phyloP scores from a whole-genome alignment of 2,797 vertebrate genomes.

The Ptychobarbus kaznakovi region DNA sequence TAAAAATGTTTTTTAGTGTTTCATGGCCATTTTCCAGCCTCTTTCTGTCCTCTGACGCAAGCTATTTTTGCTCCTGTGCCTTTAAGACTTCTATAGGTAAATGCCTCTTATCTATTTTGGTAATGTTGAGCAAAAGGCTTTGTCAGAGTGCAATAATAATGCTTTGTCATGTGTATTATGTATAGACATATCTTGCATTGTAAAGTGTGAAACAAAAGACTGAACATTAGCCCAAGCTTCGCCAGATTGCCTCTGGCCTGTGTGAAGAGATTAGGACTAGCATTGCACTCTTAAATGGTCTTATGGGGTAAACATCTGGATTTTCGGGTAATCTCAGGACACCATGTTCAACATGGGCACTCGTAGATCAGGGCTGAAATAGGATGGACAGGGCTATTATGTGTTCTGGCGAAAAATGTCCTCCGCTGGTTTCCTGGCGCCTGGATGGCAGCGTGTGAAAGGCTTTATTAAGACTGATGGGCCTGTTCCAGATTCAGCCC shows the following conservation, averaged over 20 bases:
- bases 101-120: not conserved
- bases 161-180: not conserved
- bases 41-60: not conserved
- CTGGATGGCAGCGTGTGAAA: conserved; percentile 66
- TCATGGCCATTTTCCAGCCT: not conserved
- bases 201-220: not conserved
- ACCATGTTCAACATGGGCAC: conserved; percentile 39
- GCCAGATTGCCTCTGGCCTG: not conserved
- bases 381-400: conserved; percentile 59
- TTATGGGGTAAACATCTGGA: not conserved
- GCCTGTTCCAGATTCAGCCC: conserved; percentile 44
- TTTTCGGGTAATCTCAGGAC: conserved; percentile 12
- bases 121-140: not conserved
- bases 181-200: not conserved
- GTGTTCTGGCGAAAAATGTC: conserved; percentile 57
- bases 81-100: not conserved
- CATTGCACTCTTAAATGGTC: conserved; percentile 1
- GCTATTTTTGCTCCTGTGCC: not conserved
- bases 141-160: not conserved
- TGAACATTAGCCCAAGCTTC: not conserved
- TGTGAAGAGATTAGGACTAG: conserved; percentile 23
- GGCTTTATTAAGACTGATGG: conserved; percentile 68
- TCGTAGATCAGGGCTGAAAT: conserved; percentile 50
- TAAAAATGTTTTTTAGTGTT: not conserved
- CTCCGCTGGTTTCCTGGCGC: conserved; percentile 65